Conservation (phyloP, 2,888 invertebrate species). For the Eucera pruinosa region DNA sequence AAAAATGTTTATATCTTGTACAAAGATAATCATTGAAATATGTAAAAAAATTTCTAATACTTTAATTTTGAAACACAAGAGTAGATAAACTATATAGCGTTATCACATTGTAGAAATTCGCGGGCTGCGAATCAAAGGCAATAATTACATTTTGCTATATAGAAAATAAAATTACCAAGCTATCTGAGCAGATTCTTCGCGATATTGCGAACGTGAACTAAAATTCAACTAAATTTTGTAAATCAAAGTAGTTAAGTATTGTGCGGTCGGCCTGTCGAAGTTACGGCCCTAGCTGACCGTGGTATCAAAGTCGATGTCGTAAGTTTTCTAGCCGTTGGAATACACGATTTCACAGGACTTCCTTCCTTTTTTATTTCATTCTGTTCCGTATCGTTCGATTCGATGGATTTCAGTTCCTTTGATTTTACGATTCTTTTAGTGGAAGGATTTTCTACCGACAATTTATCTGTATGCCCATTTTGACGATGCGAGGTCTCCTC, state of each 20-base stretch:
- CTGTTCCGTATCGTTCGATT: constrained; percentile 41
- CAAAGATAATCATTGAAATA: not conserved
- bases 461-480: constrained; percentile 50
- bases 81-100: not conserved
- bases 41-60: not conserved
- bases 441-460: constrained; percentile 43
- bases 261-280: constrained; percentile 78
- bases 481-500: constrained; percentile 62
- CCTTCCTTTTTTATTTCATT: constrained; percentile 43
- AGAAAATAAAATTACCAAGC: constrained; percentile 3
- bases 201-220: not conserved
- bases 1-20: not conserved
- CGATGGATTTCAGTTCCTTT: constrained; percentile 33
- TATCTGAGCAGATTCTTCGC: not conserved
- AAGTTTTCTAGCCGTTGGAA: constrained; percentile 71
- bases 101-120: not conserved
- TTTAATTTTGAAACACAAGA: not conserved
- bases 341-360: constrained; percentile 66
- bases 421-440: constrained; percentile 27
- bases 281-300: constrained; percentile 76
- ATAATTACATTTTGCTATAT: not conserved
- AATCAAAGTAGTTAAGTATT: constrained; percentile 67
- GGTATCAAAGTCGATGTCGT: constrained; percentile 77
- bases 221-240: constrained; percentile 19
- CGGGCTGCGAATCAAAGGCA: constrained; percentile 4